phyloP scores from a whole-genome alignment of 2,797 vertebrate species.

The Prunella strophiata region DNA sequence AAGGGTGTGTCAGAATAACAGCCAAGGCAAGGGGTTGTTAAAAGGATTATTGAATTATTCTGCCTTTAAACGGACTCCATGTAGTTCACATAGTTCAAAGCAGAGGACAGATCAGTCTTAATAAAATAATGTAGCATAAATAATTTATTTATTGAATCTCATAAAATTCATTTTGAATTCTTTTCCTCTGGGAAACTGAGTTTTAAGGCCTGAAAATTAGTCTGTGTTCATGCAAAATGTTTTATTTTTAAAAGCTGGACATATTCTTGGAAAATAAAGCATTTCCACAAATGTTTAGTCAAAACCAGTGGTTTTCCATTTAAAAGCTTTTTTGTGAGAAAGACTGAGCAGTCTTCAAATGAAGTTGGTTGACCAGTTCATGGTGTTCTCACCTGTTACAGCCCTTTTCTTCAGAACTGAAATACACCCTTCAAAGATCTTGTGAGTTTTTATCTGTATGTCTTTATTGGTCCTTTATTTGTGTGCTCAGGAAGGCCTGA shows the following conservation, averaged over 20 bases:
- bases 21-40: not conserved
- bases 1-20: not conserved
- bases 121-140: not conserved
- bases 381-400: fast-evolving
- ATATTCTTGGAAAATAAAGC: not conserved
- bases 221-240: not conserved
- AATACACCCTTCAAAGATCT: not conserved
- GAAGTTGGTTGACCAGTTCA: not conserved
- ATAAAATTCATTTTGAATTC: not conserved
- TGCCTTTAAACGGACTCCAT: not conserved
- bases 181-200: not conserved
- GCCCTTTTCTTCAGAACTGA: not conserved
- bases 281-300: not conserved
- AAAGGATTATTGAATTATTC: not conserved
- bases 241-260: not conserved
- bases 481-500: not conserved
- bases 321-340: not conserved
- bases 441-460: not conserved
- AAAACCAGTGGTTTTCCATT: not conserved
- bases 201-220: not conserved
- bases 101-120: not conserved
- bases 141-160: not conserved
- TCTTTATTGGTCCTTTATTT: not conserved
- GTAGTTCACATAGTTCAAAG: not conserved
- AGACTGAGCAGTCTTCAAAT: not conserved